These are phyloP conservation scores for Meteorus colon DNA, from an alignment of 2,888 invertebrate genomes.

Conservation along the genomic window DNA sequence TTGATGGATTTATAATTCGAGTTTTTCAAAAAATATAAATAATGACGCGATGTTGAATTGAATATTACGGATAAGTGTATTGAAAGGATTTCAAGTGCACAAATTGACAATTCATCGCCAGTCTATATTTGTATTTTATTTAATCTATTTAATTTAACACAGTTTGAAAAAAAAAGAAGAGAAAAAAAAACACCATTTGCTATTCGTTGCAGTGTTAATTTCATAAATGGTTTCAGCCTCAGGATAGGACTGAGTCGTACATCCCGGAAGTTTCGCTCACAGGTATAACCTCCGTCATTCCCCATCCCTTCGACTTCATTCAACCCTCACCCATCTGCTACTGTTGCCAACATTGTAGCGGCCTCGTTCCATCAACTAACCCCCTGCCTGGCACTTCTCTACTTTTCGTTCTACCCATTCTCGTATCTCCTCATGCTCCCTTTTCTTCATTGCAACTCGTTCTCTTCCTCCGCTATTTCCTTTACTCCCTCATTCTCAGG, in stretches of 20 bases:
- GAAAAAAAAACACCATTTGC: background rate
- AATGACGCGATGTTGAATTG: too few relatives aligned
- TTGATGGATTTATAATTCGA: too few relatives aligned
- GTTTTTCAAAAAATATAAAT: too few relatives aligned
- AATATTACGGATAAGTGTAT: too few relatives aligned
- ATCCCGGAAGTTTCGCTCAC: constrained; percentile 37
- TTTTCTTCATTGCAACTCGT: constrained; percentile 45
- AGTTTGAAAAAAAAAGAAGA: background rate
- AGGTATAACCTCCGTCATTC: constrained; percentile 60
- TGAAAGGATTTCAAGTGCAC: too few relatives aligned
- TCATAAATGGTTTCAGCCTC: constrained; percentile 43
- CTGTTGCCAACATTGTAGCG: constrained; percentile 66
- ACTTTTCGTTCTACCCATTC: constrained; percentile 48
- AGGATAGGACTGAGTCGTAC: constrained; percentile 26
- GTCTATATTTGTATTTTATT: background rate
- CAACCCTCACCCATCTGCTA: constrained; percentile 60
- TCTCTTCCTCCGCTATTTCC: constrained; percentile 49
- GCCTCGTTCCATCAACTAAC: constrained; percentile 67
- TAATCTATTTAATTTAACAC: background rate
- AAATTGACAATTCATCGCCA: too few relatives aligned
- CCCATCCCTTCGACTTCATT: background rate
- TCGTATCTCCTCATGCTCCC: constrained; percentile 47
- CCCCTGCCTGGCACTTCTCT: constrained; percentile 50
- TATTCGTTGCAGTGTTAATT: constrained; percentile 20
- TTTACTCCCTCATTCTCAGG: constrained; percentile 52